Evolutionary conservation across 2,888 invertebrate species (phyloP), one percentile per base, ranked within the genome.

Genomic region (Eudemis profundana): DNA sequence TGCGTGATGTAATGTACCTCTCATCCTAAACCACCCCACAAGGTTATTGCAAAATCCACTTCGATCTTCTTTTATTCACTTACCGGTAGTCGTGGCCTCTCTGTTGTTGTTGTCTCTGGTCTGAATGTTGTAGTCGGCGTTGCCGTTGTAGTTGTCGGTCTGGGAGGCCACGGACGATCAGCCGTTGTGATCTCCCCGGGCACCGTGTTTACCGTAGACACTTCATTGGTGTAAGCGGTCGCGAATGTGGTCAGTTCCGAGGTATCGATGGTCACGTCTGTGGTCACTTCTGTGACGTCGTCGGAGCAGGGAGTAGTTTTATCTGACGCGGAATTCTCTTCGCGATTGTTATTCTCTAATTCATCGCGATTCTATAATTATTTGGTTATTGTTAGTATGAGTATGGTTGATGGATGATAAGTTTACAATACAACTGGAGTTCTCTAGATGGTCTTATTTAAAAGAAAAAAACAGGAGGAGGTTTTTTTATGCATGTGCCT

Each of bases 1-100:
- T n/a, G n/a, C 23, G 5, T 23, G 23, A 23, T 23, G 5, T 5
- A 23, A 33, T 33, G 33, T 33, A 33, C n/a, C n/a, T 33, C 1
- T 33, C 33, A 5, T 23, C 23, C 23, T 23, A 23, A 23, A 23
- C 23, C 23, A 23, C 23, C 23, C 5, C 5, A 3, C 3, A 23
- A 23, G 23, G 3, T 23, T 23, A 23, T n/a, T 19, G 17, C 19
- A 10, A 23, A 5, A 7, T 7, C 14, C 14, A 7, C 4, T 4
- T 15, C 29, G 29, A 14, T 3, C 17, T 49, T 19, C 14, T 3
- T 2, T n/a, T 8, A 3, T 14, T 17, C 7, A 62, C 68, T 68
- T 53, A 68, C 68, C 62, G 47, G 23, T 38, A 67, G 73, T 29
- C 66, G 61, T 4, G 69, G 66, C 4, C 61, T 66, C n/a, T 67